Base-by-base conservation (phyloP, 2,888 invertebrate genomes). In the Dasypolia templi region DNA sequence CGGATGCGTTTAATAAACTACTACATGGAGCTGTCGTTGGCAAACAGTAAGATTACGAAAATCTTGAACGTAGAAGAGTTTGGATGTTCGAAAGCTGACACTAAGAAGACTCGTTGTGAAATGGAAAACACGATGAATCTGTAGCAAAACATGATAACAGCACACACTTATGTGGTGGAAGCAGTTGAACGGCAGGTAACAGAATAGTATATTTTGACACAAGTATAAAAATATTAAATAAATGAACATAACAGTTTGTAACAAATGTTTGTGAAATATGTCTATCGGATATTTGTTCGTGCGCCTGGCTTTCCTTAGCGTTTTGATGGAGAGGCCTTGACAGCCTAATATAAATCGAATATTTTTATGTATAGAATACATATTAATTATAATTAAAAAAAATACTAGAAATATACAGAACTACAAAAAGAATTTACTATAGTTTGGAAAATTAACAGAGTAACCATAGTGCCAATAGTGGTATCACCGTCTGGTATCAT, bases 111-210 rank as follows among this genome's bases (percentile, higher is more conserved):
- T 63, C 86, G 89, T 53, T 88, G 81, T 73, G 84, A 89, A 65
- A 92, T 93, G 89, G 90, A 87, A 39, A 91, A 89, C 63, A 71
- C 93, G 69, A 93, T 94, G 91, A 89, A 92, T 56, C 85, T 93
- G 12, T 94, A 94, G 77, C 89, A 93, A 44, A 89, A 88, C 39
- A 82, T 92, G 26, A 91, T 92, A 22, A 91, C 88, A 71, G 85
- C 92, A 29, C 92, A 92, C 56, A 90, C 92, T 64, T 90, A 75
- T 75, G 85, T 94, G 63, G 89, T 91, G 44, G 90, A 92, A 72
- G 91, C 94, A 14, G 90, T 94, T 42, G 94, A 94, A 82, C 94
- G 94, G 93, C 94, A 94, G 93, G 94, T 71, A 71, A 32, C 17
- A 1, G 17, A 17, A 29, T 29, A 29, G 4, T 22, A 5, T 0